Percentiles rank a stretch among this genome's conserved stretches.
Evolutionary conservation across 2,797 vertebrate genomes (phyloP).

Genomic region (Caiman crocodilus): DNA sequence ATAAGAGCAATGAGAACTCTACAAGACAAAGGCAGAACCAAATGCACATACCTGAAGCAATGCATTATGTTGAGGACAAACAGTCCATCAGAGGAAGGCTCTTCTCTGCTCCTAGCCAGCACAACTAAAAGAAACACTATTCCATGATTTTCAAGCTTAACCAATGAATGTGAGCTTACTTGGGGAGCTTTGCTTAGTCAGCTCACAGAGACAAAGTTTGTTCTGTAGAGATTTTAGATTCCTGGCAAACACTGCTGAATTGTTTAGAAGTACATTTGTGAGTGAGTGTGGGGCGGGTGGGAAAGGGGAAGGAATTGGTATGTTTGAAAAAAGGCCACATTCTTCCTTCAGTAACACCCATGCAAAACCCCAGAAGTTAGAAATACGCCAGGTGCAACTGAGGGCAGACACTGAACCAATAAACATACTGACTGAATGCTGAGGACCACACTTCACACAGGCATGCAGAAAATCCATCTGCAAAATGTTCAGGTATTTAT

Average conservation of each 20-base stretch:
- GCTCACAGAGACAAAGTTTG: background rate
- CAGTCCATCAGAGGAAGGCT: background rate
- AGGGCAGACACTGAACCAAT: background rate
- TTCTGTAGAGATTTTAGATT: background rate
- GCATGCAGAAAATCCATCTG: background rate
- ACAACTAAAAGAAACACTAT: background rate
- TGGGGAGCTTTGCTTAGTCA: background rate
- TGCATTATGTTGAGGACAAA: background rate
- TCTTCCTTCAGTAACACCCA: background rate
- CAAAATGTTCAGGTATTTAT: background rate
- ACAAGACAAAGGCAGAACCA: no score
- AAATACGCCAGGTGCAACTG: background rate
- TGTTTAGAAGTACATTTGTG: background rate
- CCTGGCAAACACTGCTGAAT: background rate
- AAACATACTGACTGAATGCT: background rate
- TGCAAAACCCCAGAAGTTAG: background rate
- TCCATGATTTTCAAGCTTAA: conserved; percentile 4
- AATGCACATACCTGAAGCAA: background rate
- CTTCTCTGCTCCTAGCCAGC: background rate
- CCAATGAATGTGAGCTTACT: background rate
- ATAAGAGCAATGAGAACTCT: no score
- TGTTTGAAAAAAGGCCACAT: background rate
- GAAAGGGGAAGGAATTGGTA: background rate
- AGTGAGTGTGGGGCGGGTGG: background rate
- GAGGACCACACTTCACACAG: background rate